Base-by-base conservation (phyloP, 2,888 invertebrate species). In the Drosophila neonasuta region DNA sequence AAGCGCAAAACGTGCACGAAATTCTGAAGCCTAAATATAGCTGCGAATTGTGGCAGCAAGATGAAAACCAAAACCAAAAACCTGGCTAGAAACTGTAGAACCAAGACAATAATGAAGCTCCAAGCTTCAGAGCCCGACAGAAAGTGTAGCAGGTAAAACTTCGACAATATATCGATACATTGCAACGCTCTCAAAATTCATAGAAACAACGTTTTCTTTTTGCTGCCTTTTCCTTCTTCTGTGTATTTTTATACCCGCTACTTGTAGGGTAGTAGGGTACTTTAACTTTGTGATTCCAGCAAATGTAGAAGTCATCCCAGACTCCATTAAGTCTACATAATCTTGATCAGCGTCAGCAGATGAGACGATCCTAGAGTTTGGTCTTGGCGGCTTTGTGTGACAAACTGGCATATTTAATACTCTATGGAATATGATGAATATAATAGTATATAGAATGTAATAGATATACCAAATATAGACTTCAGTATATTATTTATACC, bases 1-100 rank as follows among this genome's bases (percentile, higher is more conserved):
- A 75, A 81, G 71, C 78, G 74, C 55, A 67, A 86, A 82, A 82
- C 84, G 84, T 86, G 85, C 77, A 69, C 70, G 62, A 86, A 86
- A 82, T 85, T 75, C 77, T 68, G 52, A 71, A 77, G 70, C 72
- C 79, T 68, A 78, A 71, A 71, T 80, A 78, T 71, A 83, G 72
- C 69, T 68, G 63, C 60, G 36, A 57, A 63, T 49, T 42, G 49
- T 48, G 24, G 54, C 55, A 41, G 29, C 10, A 39, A 51, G n/a
- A 36, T n/a, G 13, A 10, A 17, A 69, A 81, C 46, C 46, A 44
- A 24, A 24, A 24, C 32, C 44, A 45, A 44, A 48, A 54, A 45
- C 45, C 34, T 45, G 45, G 44, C 45, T 15, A 60, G 17, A 50
- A 72, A 29, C 17, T 49, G 10, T 4, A 60, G 68, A 63, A 56